Evolutionary conservation across 2,113 vertebrate species (phyloP).

Genomic region (Oryzias melastigma): DNA sequence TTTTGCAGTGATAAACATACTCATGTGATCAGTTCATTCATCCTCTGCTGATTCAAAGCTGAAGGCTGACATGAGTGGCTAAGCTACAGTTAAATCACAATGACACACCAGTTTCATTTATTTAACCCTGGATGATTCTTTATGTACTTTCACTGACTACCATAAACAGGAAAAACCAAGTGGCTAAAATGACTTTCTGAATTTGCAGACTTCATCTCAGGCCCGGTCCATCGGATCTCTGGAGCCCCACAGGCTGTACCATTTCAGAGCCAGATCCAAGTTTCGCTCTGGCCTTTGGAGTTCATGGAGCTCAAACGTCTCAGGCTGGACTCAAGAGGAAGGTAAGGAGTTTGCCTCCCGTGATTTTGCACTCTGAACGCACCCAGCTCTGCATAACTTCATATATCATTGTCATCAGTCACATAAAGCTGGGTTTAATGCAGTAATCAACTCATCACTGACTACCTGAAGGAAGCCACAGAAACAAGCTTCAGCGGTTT

Average conservation of each 20-base stretch:
- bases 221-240: slow-evolving; percentile 45
- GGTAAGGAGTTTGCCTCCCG: slow-evolving; percentile 40
- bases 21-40: slow-evolving; percentile 4
- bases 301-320: slow-evolving; percentile 57
- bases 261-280: slow-evolving; percentile 65
- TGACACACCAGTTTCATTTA: slow-evolving; percentile 1
- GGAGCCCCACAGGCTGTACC: slow-evolving; percentile 51
- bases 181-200: not conserved
- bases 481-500: not conserved
- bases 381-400: not conserved
- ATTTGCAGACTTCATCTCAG: slow-evolving; percentile 4
- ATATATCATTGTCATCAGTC: slow-evolving; percentile 13
- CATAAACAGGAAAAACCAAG: not conserved
- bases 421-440: slow-evolving; percentile 12
- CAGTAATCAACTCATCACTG: slow-evolving; percentile 23
- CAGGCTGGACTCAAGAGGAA: slow-evolving; percentile 70
- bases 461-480: slow-evolving; percentile 6
- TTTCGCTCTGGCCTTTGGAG: slow-evolving; percentile 70
- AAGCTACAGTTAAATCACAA: slow-evolving; percentile 5
- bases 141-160: not conserved
- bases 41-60: slow-evolving; percentile 56
- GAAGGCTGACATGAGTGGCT: slow-evolving; percentile 33
- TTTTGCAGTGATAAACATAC: not conserved
- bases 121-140: slow-evolving; percentile 3
- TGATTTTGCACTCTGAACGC: slow-evolving; percentile 2